Conservation (phyloP, 2,888 invertebrate species). For the Microctonus aethiopoides region DNA sequence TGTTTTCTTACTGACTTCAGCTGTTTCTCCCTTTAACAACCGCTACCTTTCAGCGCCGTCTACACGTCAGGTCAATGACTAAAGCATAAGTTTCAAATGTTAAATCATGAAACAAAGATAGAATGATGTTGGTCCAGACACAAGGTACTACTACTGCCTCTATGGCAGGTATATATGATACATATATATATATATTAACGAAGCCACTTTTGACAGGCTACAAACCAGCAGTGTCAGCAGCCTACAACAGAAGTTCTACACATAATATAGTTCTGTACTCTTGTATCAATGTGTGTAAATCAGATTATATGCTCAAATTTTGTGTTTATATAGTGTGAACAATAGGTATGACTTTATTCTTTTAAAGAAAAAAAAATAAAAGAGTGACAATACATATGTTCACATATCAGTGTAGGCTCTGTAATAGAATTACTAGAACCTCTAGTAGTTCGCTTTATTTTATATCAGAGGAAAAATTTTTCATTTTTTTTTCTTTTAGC, state of each 20-base stretch:
- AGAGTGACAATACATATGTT: background rate
- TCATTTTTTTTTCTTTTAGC: background rate
- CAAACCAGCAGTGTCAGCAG: background rate
- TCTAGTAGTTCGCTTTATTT: too few relatives aligned
- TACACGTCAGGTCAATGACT: constrained; percentile 54
- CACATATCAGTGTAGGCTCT: background rate
- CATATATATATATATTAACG: too few relatives aligned
- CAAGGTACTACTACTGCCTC: too few relatives aligned
- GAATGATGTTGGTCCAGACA: constrained; percentile 34
- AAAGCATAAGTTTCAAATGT: constrained; percentile 48
- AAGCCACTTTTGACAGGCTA: constrained; percentile 8
- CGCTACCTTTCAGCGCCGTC: constrained; percentile 49
- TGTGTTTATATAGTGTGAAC: background rate
- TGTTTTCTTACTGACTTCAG: background rate
- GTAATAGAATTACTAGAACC: too few relatives aligned
- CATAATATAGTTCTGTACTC: background rate
- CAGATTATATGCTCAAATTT: background rate
- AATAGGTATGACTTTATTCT: background rate
- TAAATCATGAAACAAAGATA: constrained; percentile 44
- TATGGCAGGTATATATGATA: constrained; percentile 39
- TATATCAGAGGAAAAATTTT: background rate
- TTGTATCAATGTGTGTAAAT: background rate
- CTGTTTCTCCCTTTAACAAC: constrained; percentile 9
- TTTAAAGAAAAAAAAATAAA: background rate
- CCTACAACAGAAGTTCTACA: background rate